Evolutionary conservation across 1,140 invertebrate genomes (phyloP).

Genomic region (Scylla paramamosain): DNA sequence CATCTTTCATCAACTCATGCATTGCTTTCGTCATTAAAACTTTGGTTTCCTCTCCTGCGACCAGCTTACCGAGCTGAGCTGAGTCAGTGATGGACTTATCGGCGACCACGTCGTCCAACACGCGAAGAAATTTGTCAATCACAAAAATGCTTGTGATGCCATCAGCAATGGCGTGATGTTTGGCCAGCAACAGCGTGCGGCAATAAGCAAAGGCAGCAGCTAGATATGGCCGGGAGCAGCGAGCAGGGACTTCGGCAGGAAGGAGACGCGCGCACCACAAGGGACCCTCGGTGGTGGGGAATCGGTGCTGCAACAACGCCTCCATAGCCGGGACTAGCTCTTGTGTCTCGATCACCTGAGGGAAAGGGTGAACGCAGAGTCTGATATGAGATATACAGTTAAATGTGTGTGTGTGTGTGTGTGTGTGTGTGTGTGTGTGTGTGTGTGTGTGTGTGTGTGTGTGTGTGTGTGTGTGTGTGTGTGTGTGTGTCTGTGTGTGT

Average conservation of each 20-base stretch:
- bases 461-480: too few relatives aligned
- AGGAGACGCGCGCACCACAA: slow-evolving; percentile 44
- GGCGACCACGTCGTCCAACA: slow-evolving; percentile 46
- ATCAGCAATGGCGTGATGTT: slow-evolving; percentile 52
- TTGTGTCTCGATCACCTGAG: slow-evolving; percentile 7
- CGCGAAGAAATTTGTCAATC: background rate
- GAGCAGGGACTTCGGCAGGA: background rate
- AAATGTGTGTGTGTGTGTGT: too few relatives aligned
- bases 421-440: too few relatives aligned
- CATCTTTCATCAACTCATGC: background rate
- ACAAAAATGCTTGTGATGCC: slow-evolving; percentile 43
- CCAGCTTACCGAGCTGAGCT: background rate
- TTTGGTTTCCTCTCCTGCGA: slow-evolving; percentile 23
- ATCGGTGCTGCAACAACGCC: background rate
- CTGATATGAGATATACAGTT: too few relatives aligned
- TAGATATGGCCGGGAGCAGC: background rate
- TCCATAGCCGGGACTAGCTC: slow-evolving; percentile 7
- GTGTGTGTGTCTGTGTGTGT: too few relatives aligned
- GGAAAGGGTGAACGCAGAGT: background rate
- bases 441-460: too few relatives aligned
- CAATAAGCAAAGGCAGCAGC: background rate
- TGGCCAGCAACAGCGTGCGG: slow-evolving; percentile 10
- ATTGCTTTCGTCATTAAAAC: background rate
- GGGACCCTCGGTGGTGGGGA: background rate
- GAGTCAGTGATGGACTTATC: background rate